Percentiles rank a stretch among this genome's conserved stretches.
phyloP scores from a whole-genome alignment of 2,888 invertebrate species.

The Pristionchus fissidentatus region DNA sequence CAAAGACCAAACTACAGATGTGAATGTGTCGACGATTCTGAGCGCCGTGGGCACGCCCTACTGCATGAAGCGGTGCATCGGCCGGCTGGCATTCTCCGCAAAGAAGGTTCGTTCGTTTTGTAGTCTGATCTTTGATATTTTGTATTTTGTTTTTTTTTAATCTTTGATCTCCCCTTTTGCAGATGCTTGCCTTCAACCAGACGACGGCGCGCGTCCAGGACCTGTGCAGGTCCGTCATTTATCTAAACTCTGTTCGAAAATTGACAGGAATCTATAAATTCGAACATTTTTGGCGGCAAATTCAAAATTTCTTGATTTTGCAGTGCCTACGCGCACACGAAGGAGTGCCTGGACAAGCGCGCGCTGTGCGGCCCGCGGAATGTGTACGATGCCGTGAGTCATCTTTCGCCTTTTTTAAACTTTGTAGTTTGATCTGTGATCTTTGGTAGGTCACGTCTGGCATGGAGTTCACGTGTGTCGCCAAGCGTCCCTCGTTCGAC shows the following conservation, averaged over 20 bases:
- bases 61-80: constrained; percentile 36
- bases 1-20: not conserved
- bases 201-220: not conserved
- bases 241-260: not conserved
- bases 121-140: not conserved
- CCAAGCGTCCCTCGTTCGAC: not conserved
- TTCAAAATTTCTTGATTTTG: not conserved
- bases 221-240: not conserved
- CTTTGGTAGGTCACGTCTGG: constrained; percentile 22
- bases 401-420: no score
- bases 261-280: not conserved
- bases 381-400: constrained; percentile 33
- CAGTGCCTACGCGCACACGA: not conserved
- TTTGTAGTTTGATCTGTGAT: not conserved
- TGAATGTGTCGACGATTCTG: constrained; percentile 43
- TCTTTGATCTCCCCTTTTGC: not conserved
- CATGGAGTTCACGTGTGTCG: constrained; percentile 34
- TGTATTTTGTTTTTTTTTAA: not conserved
- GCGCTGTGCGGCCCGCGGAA: not conserved
- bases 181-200: constrained; percentile 25
- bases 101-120: constrained; percentile 42
- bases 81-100: not conserved
- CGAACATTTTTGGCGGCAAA: not conserved
- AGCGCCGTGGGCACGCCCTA: constrained; percentile 15
- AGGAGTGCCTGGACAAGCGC: constrained; percentile 18